Evolutionary conservation across 2,113 vertebrate species (phyloP), one percentile per base, ranked within the genome.

Genomic region (Hystrix cristata): DNA sequence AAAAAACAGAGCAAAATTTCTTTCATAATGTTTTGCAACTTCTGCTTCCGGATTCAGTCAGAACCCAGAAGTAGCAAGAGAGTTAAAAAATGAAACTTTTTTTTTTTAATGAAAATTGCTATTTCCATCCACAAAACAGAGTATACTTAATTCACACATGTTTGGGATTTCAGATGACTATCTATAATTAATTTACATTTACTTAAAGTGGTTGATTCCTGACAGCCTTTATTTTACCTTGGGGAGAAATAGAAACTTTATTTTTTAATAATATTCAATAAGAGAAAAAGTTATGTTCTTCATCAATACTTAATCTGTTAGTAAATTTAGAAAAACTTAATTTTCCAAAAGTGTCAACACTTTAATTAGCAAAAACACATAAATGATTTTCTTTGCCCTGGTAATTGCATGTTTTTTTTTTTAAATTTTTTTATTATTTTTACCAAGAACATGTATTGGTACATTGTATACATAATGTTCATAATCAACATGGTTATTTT

Each of bases 21-120:
- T 97, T 96, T 97, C 96, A 96, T 85, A 93, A 8, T 51, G 29
- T 95, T 96, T 96, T 71, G 59, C 60, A 97, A 97, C 95, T 97
- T 97, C 95, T 96, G 74, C 95, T 97, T 98, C 94, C 5, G 16
- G 53, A 69, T n/a, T 87, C 59, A 80, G 60, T 65, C 88, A 95
- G 83, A 96, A 90, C 43, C 51, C 71, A 72, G 91, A 96, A 95
- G 83, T 55, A 90, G 10, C 55, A 71, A 94, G 64, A 92, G 10
- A 62, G 13, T 69, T 11, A 79, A 53, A 67, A 87, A 83, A 69
- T 53, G 19, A 95, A 95, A 87, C 53, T 18, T 48, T 38, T 13
- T 34, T 87, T 84, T 69, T 48, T 62, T 13, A 94, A 83, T 57
- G 19, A n/a, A 31, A 82, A 80, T 43, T 48, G 19, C 4, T n/a